Evolutionary conservation across 2,888 invertebrate species (phyloP).

Genomic region (Caenorhabditis sp.): DNA sequence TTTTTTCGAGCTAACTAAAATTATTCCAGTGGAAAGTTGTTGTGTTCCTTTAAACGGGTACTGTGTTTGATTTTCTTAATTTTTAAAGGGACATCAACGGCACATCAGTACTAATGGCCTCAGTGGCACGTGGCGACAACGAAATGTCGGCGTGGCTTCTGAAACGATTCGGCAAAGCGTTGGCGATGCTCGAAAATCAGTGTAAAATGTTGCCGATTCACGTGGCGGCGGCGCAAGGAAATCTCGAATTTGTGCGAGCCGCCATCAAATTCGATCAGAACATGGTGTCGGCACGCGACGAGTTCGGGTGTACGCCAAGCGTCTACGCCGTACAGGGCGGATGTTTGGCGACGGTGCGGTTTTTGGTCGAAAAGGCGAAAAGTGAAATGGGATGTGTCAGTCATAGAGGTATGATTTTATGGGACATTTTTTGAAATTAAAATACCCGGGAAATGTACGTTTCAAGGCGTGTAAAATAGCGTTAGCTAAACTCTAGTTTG

Average conservation of each 20-base stretch:
- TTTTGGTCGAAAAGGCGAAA: constrained; percentile 61
- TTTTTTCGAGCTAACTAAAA: no score
- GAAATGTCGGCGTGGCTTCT: constrained; percentile 58
- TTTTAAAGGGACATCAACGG: constrained; percentile 57
- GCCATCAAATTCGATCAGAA: constrained; percentile 62
- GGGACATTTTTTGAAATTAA: background rate
- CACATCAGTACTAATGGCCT: constrained; percentile 61
- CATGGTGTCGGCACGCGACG: constrained; percentile 61
- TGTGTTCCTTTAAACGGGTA: no score
- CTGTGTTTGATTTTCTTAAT: background rate
- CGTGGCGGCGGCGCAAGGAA: constrained; percentile 67
- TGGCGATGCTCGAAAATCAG: constrained; percentile 59
- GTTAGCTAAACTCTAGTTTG: no score
- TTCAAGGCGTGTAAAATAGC: no score
- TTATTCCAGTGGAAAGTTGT: no score
- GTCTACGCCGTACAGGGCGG: constrained; percentile 67
- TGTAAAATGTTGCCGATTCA: constrained; percentile 66
- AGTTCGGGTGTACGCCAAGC: constrained; percentile 64
- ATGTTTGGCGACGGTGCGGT: constrained; percentile 58
- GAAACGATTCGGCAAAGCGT: constrained; percentile 52
- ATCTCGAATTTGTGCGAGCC: constrained; percentile 63
- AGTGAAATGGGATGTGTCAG: constrained; percentile 56
- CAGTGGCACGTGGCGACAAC: constrained; percentile 60
- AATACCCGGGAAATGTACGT: constrained; percentile 6
- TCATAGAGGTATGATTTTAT: constrained; percentile 38